A percentile compares a stretch with the other conserved stretches of the same genome.
Evolutionary conservation across 2,888 invertebrate genomes (phyloP).

Genomic region (Drosophila multiciliata): DNA sequence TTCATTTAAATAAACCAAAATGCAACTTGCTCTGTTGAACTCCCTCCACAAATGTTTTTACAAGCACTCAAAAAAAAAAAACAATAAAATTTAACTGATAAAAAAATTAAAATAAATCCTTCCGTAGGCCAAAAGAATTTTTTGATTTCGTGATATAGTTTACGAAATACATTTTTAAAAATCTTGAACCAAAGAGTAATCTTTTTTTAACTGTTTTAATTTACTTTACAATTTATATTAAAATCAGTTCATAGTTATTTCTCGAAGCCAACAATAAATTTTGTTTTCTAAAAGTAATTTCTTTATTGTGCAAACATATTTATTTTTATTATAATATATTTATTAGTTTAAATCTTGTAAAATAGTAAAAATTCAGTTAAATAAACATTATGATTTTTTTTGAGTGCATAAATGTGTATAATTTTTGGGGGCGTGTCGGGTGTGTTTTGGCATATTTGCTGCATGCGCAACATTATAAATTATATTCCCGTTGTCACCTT

Average conservation of each 20-base stretch:
- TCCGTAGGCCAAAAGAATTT: neutral
- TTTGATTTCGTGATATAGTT: neutral
- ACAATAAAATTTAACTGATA: neutral
- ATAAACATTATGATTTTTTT: neutral
- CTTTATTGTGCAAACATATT: neutral
- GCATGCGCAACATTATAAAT: constrained; percentile 74
- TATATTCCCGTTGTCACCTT: constrained; percentile 79
- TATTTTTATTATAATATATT: neutral
- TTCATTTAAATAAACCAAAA: constrained; percentile 69
- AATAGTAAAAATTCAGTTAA: neutral
- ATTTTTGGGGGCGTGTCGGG: constrained; percentile 63
- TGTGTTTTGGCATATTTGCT: constrained; percentile 73
- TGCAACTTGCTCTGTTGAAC: constrained; percentile 66
- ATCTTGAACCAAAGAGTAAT: too few relatives aligned
- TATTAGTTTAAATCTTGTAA: too few relatives aligned
- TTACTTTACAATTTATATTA: neutral
- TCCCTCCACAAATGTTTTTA: constrained; percentile 44
- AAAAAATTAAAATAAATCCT: neutral
- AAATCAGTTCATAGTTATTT: neutral
- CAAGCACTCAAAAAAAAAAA: neutral
- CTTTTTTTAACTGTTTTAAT: too few relatives aligned
- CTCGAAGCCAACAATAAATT: neutral
- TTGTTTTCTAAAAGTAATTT: neutral
- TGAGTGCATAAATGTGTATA: constrained; percentile 6
- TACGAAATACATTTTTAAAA: neutral